Percentiles rank a stretch among this genome's conserved stretches.
These are phyloP conservation scores for Sterrhoptilus dennistouni DNA, from an alignment of 2,113 vertebrate genomes.

Conservation along the genomic window DNA sequence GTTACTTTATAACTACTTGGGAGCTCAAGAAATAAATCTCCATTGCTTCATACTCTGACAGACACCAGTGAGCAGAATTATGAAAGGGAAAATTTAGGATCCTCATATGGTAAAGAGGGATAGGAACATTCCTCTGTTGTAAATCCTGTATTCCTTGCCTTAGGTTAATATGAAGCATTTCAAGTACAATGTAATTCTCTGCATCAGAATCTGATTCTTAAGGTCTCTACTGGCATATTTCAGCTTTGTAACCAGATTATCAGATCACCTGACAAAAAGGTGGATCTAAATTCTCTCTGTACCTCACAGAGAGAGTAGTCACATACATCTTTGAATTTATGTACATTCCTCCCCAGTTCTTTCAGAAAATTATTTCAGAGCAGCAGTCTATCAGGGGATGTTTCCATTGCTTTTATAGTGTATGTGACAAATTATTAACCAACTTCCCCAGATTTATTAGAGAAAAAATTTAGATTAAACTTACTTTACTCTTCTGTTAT, in stretches of 20 bases:
- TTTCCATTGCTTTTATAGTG: neutral
- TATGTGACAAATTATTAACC: neutral
- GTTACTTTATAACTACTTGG: conserved; percentile 1
- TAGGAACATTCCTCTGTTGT: neutral
- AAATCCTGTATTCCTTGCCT: neutral
- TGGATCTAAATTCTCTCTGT: neutral
- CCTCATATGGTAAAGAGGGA: neutral
- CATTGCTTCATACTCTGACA: neutral
- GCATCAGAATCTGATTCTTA: neutral
- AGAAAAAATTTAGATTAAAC: neutral
- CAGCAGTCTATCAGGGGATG: neutral
- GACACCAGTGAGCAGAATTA: neutral
- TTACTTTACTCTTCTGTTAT: neutral
- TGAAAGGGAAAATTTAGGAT: neutral
- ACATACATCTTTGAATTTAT: neutral
- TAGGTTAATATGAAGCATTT: neutral
- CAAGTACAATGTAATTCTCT: neutral
- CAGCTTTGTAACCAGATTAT: neutral
- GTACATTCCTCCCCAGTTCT: neutral
- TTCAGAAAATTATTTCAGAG: neutral
- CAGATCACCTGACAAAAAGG: neutral
- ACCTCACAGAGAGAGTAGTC: neutral
- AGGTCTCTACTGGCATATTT: neutral
- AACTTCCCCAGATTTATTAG: neutral
- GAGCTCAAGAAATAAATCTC: conserved; percentile 16